phyloP scores from a whole-genome alignment of 2,113 vertebrate genomes.

The Pelmatolapia mariae region DNA sequence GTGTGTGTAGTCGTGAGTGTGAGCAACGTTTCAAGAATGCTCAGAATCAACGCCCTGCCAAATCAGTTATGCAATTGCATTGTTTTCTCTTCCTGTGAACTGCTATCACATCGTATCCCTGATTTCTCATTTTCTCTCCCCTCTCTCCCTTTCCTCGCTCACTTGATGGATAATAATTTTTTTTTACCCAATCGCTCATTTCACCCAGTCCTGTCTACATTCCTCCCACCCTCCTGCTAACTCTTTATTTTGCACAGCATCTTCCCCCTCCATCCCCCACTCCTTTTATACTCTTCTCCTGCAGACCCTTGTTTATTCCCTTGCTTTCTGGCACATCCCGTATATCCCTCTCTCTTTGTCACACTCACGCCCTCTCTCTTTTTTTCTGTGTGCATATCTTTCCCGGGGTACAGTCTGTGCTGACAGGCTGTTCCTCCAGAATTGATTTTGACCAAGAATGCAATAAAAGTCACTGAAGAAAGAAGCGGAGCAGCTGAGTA shows the following conservation, averaged over 20 bases:
- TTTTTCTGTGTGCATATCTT: neutral
- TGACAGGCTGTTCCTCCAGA: slow-evolving; percentile 43
- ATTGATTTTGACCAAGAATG: slow-evolving; percentile 58
- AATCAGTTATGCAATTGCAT: slow-evolving; percentile 54
- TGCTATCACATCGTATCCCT: slow-evolving; percentile 30
- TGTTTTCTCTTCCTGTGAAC: slow-evolving; percentile 51
- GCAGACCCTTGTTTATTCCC: neutral
- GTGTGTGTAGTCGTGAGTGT: neutral
- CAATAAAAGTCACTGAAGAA: slow-evolving; percentile 54
- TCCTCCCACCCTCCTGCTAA: neutral
- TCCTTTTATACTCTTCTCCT: neutral
- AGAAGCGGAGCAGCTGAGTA: slow-evolving; percentile 28
- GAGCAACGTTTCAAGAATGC: slow-evolving; percentile 38
- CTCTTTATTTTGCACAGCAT: slow-evolving; percentile 1
- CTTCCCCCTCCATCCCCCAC: neutral
- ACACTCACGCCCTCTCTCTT: neutral
- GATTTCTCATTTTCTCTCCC: neutral
- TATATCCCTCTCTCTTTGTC: neutral
- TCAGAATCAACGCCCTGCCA: slow-evolving; percentile 40
- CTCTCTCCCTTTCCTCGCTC: neutral
- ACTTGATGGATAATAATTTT: neutral
- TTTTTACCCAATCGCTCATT: neutral
- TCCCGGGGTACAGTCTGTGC: slow-evolving; percentile 50
- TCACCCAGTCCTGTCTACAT: neutral
- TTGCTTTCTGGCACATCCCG: slow-evolving; percentile 5